Base-by-base conservation (phyloP, 2,797 vertebrate genomes). In the Melanotaenia pygmaea region DNA sequence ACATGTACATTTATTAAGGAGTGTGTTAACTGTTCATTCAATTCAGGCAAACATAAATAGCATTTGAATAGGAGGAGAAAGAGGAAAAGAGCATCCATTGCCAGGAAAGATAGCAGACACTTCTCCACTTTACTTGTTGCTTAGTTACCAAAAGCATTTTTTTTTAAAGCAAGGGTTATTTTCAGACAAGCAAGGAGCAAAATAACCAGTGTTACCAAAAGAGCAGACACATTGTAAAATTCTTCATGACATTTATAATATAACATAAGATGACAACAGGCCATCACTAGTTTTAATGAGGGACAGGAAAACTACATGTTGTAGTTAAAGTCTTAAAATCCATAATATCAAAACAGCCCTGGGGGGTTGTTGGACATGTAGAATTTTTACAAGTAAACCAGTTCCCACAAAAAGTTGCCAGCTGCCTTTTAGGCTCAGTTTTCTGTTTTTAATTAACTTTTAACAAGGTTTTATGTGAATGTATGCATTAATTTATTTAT, bases 51-150 rank as follows among this genome's bases (percentile, higher is more conserved):
- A 66, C 35, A 68, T 77, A 69, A 69, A 64, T 56, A 70, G 47
- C 13, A 24, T 68, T 72, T 59, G 59, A 76, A 60, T 66, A 66
- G 63, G 24, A 18, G 68, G 57, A 74, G 43, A 76, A 45, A 40
- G 56, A 74, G 72, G 66, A 70, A 84, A 80, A 77, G 74, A 81
- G 73, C 78, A 83, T 84, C 70, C 64, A 67, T 30, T 81, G 83
- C 80, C 61, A 57, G 78, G 72, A 61, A 81, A 87, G 57, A 69
- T 64, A 64, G 74, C 75, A 86, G 80, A 87, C 75, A 79, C 64
- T 76, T 81, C 81, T 80, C 63, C 70, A 79, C 83, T 84, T 86
- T 72, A 82, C 80, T 79, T 81, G 88, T 91, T 91, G 90, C 90
- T 79, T 84, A 76, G 90, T 85, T 88, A 90, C 87, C 53, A 74